Base-by-base conservation (phyloP, 2,113 vertebrate species). In the Cathartes aura region DNA sequence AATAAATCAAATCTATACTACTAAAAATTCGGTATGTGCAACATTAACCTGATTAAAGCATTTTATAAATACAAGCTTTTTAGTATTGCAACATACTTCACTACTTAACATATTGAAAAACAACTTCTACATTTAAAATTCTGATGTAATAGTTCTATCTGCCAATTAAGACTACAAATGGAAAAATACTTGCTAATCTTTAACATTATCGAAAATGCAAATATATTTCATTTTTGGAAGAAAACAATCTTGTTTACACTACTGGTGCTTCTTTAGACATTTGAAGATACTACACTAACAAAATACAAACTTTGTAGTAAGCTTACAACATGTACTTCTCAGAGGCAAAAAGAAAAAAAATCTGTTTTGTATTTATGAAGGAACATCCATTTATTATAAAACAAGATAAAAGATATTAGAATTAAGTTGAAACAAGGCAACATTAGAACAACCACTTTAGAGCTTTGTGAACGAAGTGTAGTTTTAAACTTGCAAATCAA, bases 311-410 rank as follows among this genome's bases (percentile, higher is more conserved):
- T 98, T 71, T 55, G 63, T 98, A 97, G 93, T 96, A 97, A 96
- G 95, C 94, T 97, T 97, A 98, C 93, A 97, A 98, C 93, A 95
- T 24, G 38, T 93, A 96, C 71, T 98, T 97, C 97, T 97, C 91
- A 91, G 95, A 98, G 94, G 96, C 95, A 98, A 97, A 98, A 91
- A 94, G 79, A 96, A 97, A 96, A 82, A 82, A 94, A 92, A 85
- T 53, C 87, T 92, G 71, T 3, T 86, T 91, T 88, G 93, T 82
- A 92, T 96, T 95, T 95, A 87, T 94, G 95, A 96, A 96, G 89
- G 84, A 96, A 97, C 97, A 98, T 96, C 91, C 95, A 97, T 98
- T 98, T 98, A 98, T 98, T 98, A 98, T 97, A 98, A 98, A 98
- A 98, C 95, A 97, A 96, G 94, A 97, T 96, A 94, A 96, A 98